These are phyloP conservation scores for Serilophus lunatus DNA, from an alignment of 2,113 vertebrate genomes.

Conservation along the genomic window DNA sequence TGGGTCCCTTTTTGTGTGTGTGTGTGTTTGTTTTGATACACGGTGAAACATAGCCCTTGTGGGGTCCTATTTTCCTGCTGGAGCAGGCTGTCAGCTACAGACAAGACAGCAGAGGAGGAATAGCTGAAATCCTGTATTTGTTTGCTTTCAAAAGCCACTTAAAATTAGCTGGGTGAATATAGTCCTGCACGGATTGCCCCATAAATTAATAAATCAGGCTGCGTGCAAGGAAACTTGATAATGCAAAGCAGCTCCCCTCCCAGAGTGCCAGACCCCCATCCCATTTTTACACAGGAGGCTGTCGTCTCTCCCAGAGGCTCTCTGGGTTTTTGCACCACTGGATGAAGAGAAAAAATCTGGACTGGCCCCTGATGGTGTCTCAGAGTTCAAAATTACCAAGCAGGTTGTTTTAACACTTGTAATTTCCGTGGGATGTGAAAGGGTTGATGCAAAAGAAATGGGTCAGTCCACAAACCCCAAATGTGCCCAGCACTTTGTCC, in stretches of 20 bases:
- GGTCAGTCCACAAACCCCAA: background rate
- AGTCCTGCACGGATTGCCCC: background rate
- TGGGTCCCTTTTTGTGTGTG: background rate
- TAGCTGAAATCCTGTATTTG: conserved; percentile 1
- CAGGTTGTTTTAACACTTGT: background rate
- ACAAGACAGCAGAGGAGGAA: conserved; percentile 1
- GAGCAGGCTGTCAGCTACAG: conserved; percentile 4
- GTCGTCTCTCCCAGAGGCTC: background rate
- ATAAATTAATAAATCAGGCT: conserved; percentile 11
- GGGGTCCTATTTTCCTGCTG: background rate
- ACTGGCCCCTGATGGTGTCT: background rate
- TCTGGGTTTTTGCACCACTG: background rate
- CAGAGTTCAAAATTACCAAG: background rate
- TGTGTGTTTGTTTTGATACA: background rate
- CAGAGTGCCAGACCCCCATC: background rate
- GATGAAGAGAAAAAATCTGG: background rate
- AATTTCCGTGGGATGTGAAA: background rate
- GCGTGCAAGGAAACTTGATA: background rate
- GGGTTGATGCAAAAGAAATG: background rate
- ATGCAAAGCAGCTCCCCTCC: background rate
- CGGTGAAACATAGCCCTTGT: background rate
- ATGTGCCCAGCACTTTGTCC: background rate
- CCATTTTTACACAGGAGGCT: background rate
- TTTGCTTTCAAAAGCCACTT: conserved; percentile 51
- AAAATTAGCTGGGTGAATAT: background rate